A percentile compares a stretch with the other conserved stretches of the same genome.
Conservation (phyloP, 1,140 invertebrate genomes). For the Carcinoscorpius rotundicauda region DNA sequence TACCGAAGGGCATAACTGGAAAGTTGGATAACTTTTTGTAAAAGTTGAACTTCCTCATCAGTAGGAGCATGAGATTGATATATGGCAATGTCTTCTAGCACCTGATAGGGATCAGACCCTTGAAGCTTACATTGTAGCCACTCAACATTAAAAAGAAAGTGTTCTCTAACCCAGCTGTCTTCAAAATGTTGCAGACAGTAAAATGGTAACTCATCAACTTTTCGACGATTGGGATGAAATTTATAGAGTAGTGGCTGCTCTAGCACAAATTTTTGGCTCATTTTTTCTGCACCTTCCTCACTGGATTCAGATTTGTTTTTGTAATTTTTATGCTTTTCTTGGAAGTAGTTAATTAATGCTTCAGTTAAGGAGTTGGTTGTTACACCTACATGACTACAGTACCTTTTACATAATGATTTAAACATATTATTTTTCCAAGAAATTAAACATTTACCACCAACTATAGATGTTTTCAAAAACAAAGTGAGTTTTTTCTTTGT, state of each 20-base stretch:
- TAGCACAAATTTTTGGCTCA: conserved; percentile 21
- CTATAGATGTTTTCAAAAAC: conserved; percentile 12
- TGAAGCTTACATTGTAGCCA: conserved; percentile 64
- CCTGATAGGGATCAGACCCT: conserved; percentile 44
- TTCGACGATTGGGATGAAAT: conserved; percentile 58
- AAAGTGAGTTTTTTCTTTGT: conserved; percentile 9
- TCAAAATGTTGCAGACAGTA: conserved; percentile 38
- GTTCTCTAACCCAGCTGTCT: conserved; percentile 26
- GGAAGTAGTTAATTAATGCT: background rate
- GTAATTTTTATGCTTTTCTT: too few relatives aligned
- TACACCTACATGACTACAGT: background rate
- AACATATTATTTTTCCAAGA: conserved; percentile 10
- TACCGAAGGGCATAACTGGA: conserved; percentile 52
- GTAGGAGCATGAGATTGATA: conserved; percentile 27
- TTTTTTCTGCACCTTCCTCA: background rate
- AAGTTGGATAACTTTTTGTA: conserved; percentile 50
- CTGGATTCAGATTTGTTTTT: too few relatives aligned
- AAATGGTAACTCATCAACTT: conserved; percentile 67
- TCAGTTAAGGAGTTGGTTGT: background rate
- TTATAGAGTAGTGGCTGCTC: conserved; percentile 24
- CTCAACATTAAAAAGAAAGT: conserved; percentile 45
- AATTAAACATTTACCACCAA: conserved; percentile 15
- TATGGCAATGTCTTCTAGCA: conserved; percentile 50
- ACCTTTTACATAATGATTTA: conserved; percentile 14
- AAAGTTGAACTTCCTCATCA: conserved; percentile 38